These are phyloP conservation scores for Holothuria leucospilota DNA, from an alignment of 53 echinoderm and acorn worm genomes.

Conservation along the genomic window DNA sequence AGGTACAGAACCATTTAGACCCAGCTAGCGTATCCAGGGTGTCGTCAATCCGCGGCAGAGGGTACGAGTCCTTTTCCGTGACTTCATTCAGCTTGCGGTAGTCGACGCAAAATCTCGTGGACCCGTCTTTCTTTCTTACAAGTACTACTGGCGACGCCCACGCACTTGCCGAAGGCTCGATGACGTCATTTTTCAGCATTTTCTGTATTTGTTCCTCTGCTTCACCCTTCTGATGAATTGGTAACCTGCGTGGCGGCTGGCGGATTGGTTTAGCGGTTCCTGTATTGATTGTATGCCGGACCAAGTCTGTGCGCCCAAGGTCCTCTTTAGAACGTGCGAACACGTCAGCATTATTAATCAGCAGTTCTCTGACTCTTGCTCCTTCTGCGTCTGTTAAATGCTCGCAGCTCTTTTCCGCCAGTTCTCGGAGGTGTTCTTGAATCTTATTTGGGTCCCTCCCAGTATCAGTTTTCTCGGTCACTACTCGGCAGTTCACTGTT, in stretches of 20 bases:
- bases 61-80: conserved; percentile 2
- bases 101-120: too few relatives aligned
- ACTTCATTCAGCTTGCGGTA: conserved; percentile 33
- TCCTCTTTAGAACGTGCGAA: conserved; percentile 55
- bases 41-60: too few relatives aligned
- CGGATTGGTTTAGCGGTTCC: conserved; percentile 60
- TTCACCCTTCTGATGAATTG: conserved; percentile 53
- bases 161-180: conserved; percentile 66
- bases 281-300: conserved; percentile 63
- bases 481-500: too few relatives aligned
- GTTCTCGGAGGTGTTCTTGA: too few relatives aligned
- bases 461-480: too few relatives aligned
- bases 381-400: conserved; percentile 9
- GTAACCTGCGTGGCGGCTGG: conserved; percentile 53
- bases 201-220: conserved; percentile 44
- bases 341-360: conserved; percentile 44
- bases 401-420: too few relatives aligned
- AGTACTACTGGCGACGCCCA: too few relatives aligned
- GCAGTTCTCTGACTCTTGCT: conserved; percentile 1
- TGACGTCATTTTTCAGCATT: conserved; percentile 41
- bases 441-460: too few relatives aligned
- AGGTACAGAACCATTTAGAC: conserved; percentile 10
- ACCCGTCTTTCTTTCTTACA: conserved; percentile 60
- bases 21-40: conserved; percentile 30
- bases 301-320: too few relatives aligned